phyloP scores from a whole-genome alignment of 2,888 invertebrate genomes.

The Drosophila fungiperda region DNA sequence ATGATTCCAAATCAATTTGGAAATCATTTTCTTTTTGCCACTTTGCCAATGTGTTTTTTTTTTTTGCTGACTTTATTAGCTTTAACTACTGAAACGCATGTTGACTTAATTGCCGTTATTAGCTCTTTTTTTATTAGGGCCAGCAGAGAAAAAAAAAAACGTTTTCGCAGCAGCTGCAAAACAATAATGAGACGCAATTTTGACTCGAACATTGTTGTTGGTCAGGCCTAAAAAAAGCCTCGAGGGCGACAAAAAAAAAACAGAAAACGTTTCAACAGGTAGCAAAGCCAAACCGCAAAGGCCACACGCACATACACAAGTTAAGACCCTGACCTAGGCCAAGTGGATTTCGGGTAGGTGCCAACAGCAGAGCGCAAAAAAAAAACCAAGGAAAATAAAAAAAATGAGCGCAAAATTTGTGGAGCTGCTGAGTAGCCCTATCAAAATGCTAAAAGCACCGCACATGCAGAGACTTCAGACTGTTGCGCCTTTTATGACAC shows the following conservation, averaged over 20 bases:
- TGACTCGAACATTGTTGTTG: conserved; percentile 22
- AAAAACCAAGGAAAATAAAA: conserved; percentile 14
- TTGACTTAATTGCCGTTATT: conserved; percentile 75
- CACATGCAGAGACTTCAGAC: conserved; percentile 51
- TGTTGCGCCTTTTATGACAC: conserved; percentile 76
- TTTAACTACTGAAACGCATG: conserved; percentile 61
- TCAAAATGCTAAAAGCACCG: conserved; percentile 54
- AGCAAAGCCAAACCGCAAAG: conserved; percentile 68
- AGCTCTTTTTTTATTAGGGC: conserved; percentile 28
- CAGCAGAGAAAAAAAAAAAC: conserved; percentile 4
- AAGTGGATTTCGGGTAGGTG: conserved; percentile 77
- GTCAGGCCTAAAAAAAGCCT: conserved; percentile 24
- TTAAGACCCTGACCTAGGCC: conserved; percentile 77
- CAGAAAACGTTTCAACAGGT: conserved; percentile 64
- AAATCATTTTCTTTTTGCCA: conserved; percentile 51
- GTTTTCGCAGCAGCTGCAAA: conserved; percentile 63
- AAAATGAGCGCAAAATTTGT: conserved; percentile 32
- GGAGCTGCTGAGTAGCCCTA: conserved; percentile 63
- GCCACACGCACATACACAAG: conserved; percentile 58
- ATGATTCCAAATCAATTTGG: conserved; percentile 46
- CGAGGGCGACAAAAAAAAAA: conserved; percentile 30
- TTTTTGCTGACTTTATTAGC: conserved; percentile 64
- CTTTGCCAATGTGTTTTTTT: conserved; percentile 22
- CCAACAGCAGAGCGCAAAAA: conserved; percentile 25
- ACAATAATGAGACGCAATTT: conserved; percentile 67